Percentiles rank a stretch among this genome's conserved stretches.
These are phyloP conservation scores for Colletes latitarsis DNA, from an alignment of 1,140 invertebrate species.

Conservation along the genomic window DNA sequence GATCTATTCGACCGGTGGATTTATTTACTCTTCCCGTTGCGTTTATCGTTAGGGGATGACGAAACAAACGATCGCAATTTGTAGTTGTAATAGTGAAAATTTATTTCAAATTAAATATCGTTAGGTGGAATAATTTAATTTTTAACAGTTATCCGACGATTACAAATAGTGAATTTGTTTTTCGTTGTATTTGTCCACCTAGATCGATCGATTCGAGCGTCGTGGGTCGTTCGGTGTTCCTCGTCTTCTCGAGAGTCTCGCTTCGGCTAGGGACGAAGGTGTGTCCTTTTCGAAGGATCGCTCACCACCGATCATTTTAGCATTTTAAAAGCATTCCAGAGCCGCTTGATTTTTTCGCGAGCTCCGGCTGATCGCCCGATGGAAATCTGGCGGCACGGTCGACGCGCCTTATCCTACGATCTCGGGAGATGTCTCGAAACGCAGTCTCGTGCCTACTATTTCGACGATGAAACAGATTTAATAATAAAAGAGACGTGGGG, in stretches of 20 bases:
- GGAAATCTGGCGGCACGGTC: constrained; percentile 29
- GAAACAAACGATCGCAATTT: too few species aligned
- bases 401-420: constrained; percentile 44
- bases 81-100: too few species aligned
- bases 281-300: constrained; percentile 31
- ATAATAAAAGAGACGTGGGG: constrained; percentile 47
- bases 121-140: too few species aligned
- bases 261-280: constrained; percentile 16
- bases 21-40: too few species aligned
- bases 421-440: constrained; percentile 34
- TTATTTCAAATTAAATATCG: too few species aligned
- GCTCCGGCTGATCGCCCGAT: constrained; percentile 38
- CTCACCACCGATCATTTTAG: constrained; percentile 57
- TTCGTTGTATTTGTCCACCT: too few species aligned
- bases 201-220: too few species aligned
- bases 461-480: constrained; percentile 48
- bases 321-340: constrained; percentile 69
- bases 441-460: constrained; percentile 48
- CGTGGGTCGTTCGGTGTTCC: neutral
- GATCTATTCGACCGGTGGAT: too few species aligned
- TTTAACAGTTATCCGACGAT: too few species aligned
- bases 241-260: too few species aligned
- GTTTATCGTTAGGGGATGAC: too few species aligned
- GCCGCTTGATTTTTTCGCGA: constrained; percentile 48
- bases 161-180: too few species aligned